Evolutionary conservation across 2,888 invertebrate genomes (phyloP).

Genomic region (Nomada lathburiana): DNA sequence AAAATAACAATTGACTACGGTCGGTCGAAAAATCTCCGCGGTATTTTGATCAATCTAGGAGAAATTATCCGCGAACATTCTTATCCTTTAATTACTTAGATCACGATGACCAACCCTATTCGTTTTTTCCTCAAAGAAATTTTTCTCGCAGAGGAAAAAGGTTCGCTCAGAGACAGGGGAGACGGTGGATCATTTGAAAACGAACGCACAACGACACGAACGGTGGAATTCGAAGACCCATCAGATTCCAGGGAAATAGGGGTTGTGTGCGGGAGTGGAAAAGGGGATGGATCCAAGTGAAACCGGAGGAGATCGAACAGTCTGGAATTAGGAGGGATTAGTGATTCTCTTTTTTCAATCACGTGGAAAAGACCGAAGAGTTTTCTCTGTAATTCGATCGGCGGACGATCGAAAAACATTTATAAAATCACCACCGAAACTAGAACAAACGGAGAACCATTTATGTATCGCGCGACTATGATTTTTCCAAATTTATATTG

Average conservation of each 20-base stretch:
- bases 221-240: constrained; percentile 17
- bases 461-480: too few relatives aligned
- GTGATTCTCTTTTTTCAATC: constrained; percentile 43
- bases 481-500: too few relatives aligned
- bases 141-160: not conserved
- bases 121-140: not conserved
- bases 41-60: too few relatives aligned
- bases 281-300: constrained; percentile 1
- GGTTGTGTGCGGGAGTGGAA: not conserved
- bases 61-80: not conserved
- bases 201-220: constrained; percentile 8
- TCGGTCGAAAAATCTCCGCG: too few relatives aligned
- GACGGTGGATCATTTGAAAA: constrained; percentile 19
- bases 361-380: constrained; percentile 3
- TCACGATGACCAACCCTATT: not conserved
- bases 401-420: not conserved
- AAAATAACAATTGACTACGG: too few relatives aligned
- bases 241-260: constrained; percentile 24
- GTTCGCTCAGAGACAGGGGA: not conserved
- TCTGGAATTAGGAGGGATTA: constrained; percentile 35
- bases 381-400: constrained; percentile 8
- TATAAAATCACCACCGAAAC: not conserved
- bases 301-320: constrained; percentile 25
- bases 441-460: not conserved
- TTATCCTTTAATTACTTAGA: not conserved